These are phyloP conservation scores for Paralvinella palmiformis DNA, from an alignment of 1,140 invertebrate species.

Conservation along the genomic window DNA sequence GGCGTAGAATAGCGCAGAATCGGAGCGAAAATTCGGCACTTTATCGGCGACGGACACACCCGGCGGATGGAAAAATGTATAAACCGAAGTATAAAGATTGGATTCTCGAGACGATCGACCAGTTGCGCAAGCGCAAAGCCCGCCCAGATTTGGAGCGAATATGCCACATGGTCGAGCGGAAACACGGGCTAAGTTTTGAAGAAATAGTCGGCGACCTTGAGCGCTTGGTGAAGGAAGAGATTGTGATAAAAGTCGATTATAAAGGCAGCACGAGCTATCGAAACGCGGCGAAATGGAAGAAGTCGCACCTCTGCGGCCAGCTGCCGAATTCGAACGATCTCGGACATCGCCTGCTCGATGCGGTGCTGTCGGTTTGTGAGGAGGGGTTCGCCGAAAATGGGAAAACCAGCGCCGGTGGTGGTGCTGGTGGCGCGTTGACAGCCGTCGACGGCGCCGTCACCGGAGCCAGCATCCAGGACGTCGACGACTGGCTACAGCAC, in stretches of 20 bases:
- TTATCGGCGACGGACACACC: too few species aligned
- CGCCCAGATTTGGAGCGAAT: slow-evolving; percentile 75
- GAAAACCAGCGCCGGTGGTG: too few species aligned
- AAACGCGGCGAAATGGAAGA: slow-evolving; percentile 59
- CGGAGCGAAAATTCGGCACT: too few species aligned
- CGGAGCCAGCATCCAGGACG: not conserved
- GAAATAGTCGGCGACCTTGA: slow-evolving; percentile 70
- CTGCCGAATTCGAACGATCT: not conserved
- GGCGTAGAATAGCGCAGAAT: too few species aligned
- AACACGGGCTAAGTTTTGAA: slow-evolving; percentile 63
- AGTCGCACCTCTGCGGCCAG: not conserved
- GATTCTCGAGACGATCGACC: slow-evolving; percentile 78
- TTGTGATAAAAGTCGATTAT: slow-evolving; percentile 77
- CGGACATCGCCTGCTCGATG: not conserved
- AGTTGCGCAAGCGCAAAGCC: slow-evolving; percentile 71
- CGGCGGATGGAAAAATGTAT: too few species aligned
- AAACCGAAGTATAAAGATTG: slow-evolving; percentile 63
- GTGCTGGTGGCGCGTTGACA: not conserved
- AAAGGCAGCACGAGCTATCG: slow-evolving; percentile 78
- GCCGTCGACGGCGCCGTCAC: not conserved
- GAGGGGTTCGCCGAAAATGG: not conserved
- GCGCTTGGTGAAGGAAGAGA: slow-evolving; percentile 66
- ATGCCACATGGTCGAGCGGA: slow-evolving; percentile 69
- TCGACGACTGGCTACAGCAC: not conserved
- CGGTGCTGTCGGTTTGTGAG: not conserved